Evolutionary conservation across 2,888 invertebrate species (phyloP).

Genomic region (Agrilus cyanescens): DNA sequence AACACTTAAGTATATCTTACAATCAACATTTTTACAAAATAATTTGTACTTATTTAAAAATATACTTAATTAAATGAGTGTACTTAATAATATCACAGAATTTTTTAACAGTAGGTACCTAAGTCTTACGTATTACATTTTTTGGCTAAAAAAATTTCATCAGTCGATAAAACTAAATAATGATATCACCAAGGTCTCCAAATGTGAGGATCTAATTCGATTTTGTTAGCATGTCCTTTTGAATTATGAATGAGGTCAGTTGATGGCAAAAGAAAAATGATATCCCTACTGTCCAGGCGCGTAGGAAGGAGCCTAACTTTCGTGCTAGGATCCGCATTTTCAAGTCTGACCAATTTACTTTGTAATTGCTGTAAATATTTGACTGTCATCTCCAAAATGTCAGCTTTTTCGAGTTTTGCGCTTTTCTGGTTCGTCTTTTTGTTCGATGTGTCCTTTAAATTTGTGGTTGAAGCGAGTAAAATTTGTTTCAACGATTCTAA

Average conservation of each 20-base stretch:
- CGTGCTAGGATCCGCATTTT: conserved; percentile 4
- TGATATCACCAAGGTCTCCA: conserved; percentile 32
- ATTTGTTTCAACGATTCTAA: conserved; percentile 41
- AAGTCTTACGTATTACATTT: no score
- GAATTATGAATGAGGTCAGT: conserved; percentile 11
- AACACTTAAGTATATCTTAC: no score
- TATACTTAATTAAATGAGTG: no score
- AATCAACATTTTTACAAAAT: no score
- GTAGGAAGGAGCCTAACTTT: conserved; percentile 30
- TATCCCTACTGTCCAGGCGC: conserved; percentile 31
- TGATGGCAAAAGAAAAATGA: conserved; percentile 33
- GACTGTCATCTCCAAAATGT: conserved; percentile 52
- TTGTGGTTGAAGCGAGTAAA: conserved; percentile 34
- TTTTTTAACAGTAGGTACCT: no score
- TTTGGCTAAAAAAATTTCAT: no score
- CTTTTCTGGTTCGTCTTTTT: conserved; percentile 32
- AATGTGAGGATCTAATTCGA: conserved; percentile 20
- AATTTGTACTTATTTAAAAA: no score
- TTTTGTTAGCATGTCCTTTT: conserved; percentile 9
- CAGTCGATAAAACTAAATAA: not conserved
- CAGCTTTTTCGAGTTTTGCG: conserved; percentile 52
- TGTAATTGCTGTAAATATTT: conserved; percentile 43
- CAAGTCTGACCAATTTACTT: conserved; percentile 21
- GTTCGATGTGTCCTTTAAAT: conserved; percentile 23
- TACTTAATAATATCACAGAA: no score